Evolutionary conservation across 2,888 invertebrate species (phyloP).

Genomic region (Drosophila paranaensis): DNA sequence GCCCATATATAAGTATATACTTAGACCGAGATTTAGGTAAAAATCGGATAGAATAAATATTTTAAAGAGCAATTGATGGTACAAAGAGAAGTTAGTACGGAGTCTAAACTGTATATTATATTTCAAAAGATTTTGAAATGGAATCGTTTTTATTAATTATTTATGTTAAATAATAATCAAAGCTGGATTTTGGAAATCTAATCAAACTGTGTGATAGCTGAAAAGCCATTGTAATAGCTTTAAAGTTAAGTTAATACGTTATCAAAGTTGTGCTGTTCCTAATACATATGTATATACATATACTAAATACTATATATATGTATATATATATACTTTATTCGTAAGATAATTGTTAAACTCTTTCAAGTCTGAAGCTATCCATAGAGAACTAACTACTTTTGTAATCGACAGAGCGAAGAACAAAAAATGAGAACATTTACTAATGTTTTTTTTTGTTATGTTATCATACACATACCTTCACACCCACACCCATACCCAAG

Average conservation of each 20-base stretch:
- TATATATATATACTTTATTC: neutral
- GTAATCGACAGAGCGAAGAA: constrained; percentile 22
- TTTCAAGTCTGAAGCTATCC: constrained; percentile 27
- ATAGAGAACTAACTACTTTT: constrained; percentile 50
- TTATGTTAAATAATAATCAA: neutral
- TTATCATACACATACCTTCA: constrained; percentile 33
- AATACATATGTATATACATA: constrained; percentile 22
- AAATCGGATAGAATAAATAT: neutral
- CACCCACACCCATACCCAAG: constrained; percentile 31
- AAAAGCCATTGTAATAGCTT: constrained; percentile 23
- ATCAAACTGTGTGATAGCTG: constrained; percentile 2
- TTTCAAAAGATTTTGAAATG: neutral
- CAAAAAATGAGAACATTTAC: constrained; percentile 33
- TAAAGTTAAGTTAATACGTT: constrained; percentile 18
- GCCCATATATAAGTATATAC: neutral
- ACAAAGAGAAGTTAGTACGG: neutral
- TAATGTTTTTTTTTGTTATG: constrained; percentile 48
- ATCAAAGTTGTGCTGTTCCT: constrained; percentile 45
- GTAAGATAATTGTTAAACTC: constrained; percentile 57
- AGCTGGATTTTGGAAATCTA: neutral
- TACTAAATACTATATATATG: constrained; percentile 3
- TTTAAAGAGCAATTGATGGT: constrained; percentile 6
- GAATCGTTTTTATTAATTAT: neutral
- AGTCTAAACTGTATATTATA: neutral
- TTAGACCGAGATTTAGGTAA: neutral